Percentiles rank a stretch among this genome's conserved stretches.
Conservation (phyloP, 1,140 invertebrate species). For the Danaus plexippus region DNA sequence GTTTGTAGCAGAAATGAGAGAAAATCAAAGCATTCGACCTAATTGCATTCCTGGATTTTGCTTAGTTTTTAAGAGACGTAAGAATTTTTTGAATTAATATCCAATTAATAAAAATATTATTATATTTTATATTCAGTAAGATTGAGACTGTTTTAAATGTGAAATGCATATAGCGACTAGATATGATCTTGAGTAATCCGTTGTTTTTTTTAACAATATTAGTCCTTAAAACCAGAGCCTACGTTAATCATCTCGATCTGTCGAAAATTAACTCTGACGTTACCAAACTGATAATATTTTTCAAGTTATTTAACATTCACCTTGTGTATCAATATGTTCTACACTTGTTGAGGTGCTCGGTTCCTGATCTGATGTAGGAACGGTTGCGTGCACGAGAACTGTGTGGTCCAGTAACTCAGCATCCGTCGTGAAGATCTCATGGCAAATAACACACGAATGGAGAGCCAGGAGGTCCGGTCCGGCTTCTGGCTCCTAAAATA, state of each 20-base stretch:
- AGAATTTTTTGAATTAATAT: slow-evolving; percentile 9
- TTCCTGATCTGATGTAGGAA: slow-evolving; percentile 21
- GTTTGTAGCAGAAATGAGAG: slow-evolving; percentile 20
- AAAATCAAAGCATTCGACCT: slow-evolving; percentile 25
- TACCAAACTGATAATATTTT: no score
- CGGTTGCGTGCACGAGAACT: slow-evolving; percentile 47
- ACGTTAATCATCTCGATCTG: no score
- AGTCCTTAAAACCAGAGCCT: no score
- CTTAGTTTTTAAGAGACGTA: slow-evolving; percentile 17
- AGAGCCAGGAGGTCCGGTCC: slow-evolving; percentile 49
- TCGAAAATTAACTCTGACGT: no score
- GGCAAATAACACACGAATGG: slow-evolving; percentile 56
- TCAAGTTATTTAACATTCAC: no score
- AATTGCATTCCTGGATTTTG: slow-evolving; percentile 21
- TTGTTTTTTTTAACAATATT: no score
- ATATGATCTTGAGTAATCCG: no score
- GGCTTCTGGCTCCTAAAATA: slow-evolving; percentile 33
- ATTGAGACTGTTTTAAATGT: no score
- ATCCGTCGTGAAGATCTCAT: slow-evolving; percentile 62
- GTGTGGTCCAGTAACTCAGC: slow-evolving; percentile 58
- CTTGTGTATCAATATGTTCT: slow-evolving; percentile 3
- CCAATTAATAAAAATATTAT: neutral
- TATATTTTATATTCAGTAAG: no score
- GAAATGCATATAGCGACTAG: no score
- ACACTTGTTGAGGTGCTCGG: slow-evolving; percentile 3